A percentile compares a stretch with the other conserved stretches of the same genome.
These are phyloP conservation scores for Rotaria magnacalcarata DNA, from an alignment of 2,888 invertebrate genomes.

Conservation along the genomic window DNA sequence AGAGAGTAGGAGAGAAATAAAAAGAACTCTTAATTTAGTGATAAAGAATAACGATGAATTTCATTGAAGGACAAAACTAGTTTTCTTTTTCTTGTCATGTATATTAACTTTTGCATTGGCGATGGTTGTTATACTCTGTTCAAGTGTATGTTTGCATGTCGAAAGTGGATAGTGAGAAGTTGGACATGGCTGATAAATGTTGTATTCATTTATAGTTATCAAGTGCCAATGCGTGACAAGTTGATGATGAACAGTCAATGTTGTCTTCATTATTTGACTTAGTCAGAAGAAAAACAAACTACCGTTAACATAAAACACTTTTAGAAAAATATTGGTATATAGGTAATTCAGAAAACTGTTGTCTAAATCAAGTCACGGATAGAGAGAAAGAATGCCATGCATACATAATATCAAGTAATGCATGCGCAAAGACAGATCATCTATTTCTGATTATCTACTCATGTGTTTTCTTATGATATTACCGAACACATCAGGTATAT, in stretches of 20 bases:
- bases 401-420: neutral
- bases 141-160: constrained; percentile 1
- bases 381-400: no score
- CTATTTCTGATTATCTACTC: neutral
- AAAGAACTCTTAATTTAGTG: constrained; percentile 7
- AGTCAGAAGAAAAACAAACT: neutral
- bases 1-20: neutral
- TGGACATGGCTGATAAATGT: constrained; percentile 3
- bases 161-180: neutral
- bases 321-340: neutral
- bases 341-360: no score
- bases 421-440: neutral
- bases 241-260: neutral
- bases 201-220: neutral
- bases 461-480: neutral
- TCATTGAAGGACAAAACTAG: neutral
- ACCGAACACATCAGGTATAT: neutral
- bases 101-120: neutral
- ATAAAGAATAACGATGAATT: neutral
- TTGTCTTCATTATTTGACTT: neutral
- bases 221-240: constrained; percentile 4
- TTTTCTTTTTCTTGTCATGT: neutral
- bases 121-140: neutral
- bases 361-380: no score
- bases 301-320: neutral